Base-by-base conservation (phyloP, 1,140 invertebrate species). In the Camponotus vicinus region DNA sequence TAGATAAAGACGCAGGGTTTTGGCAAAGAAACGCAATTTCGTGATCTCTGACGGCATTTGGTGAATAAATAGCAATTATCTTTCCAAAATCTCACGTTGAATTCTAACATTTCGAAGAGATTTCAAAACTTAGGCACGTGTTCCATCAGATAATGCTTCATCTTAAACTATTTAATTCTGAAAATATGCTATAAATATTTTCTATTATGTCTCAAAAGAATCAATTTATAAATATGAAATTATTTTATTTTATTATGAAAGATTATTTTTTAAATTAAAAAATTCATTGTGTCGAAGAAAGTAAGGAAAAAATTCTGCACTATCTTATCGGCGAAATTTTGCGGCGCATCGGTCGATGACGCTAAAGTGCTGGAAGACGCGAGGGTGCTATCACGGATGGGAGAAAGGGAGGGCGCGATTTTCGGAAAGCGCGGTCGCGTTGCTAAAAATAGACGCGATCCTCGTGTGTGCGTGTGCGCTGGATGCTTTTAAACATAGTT, bases 401-500 rank as follows among this genome's bases (percentile, higher is more conserved):
- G 76, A 77, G 88, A 85, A 87, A 90, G 76, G 88, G 49, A 52
- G 80, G 88, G 83, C 85, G 83, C 78, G 87, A 86, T 93, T 95
- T 93, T 93, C 89, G 92, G 92, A 92, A 94, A 94, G 92, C 91
- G 92, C 91, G 78, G 78, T 89, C 91, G 15, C 49, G 92, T 90
- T 84, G 87, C 91, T 94, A 94, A 94, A 94, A 94, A 94, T 94
- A 95, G 90, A 89, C 76, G 75, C 84, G 92, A 91, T 92, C 92
- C 92, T 91, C 92, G 92, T 90, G 93, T 93, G 91, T 67, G 86
- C 83, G 86, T 34, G 93, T 93, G 92, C 78, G 86, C 86, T 80
- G 77, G 86, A 83, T 89, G 92, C 91, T 93, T 94, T 94, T 95
- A 95, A 94, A 95, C 94, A 94, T 94, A 95, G 94, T 94, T 95